Conservation (phyloP, 2,888 invertebrate species). For the Zele albiditarsus region DNA sequence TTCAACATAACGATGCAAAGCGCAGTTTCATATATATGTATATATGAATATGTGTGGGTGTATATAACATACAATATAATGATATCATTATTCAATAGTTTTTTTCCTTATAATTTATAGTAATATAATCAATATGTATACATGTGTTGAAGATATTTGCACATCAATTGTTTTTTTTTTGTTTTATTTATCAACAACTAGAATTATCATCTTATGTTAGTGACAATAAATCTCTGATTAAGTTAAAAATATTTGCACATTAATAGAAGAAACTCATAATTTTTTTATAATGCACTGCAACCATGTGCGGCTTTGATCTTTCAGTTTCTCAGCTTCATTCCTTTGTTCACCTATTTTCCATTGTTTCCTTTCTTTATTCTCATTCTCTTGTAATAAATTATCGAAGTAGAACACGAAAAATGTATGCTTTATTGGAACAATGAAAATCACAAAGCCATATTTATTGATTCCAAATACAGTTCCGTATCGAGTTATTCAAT, state of each 20-base stretch:
- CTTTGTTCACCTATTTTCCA: not conserved
- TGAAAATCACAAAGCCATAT: not conserved
- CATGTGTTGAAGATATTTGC: constrained; percentile 55
- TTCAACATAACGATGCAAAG: constrained; percentile 71
- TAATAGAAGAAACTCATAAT: not conserved
- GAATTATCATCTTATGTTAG: constrained; percentile 54
- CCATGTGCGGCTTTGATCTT: not conserved
- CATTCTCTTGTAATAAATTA: not conserved
- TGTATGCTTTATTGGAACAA: not conserved
- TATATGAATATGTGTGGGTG: constrained; percentile 61
- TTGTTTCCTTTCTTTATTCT: not conserved
- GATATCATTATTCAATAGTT: constrained; percentile 57
- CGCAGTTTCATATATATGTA: constrained; percentile 64
- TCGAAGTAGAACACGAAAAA: not conserved
- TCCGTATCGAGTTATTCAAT: not conserved
- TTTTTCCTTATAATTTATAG: constrained; percentile 29
- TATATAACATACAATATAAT: constrained; percentile 69
- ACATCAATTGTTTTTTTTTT: constrained; percentile 55
- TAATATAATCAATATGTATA: constrained; percentile 60
- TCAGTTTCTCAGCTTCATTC: not conserved
- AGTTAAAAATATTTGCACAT: constrained; percentile 37
- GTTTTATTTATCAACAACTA: constrained; percentile 56
- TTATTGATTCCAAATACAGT: not conserved
- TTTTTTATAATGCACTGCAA: not conserved
- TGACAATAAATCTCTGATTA: constrained; percentile 61